Evolutionary conservation across 2,113 vertebrate species (phyloP).

Genomic region (Pelusios castaneus): DNA sequence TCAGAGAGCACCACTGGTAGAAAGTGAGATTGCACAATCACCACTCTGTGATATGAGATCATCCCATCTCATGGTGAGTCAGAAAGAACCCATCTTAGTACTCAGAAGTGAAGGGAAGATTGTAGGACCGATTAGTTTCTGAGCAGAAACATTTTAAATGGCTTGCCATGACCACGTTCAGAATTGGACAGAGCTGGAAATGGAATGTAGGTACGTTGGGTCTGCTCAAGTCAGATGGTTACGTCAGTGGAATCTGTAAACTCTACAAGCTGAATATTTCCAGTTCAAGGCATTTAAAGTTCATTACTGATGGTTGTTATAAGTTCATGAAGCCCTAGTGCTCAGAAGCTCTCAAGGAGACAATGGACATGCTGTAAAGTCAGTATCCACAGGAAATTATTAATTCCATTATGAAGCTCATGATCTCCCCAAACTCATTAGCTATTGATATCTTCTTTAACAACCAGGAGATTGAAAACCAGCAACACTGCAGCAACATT

Average conservation of each 20-base stretch:
- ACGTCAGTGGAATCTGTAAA: neutral
- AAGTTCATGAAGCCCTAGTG: conserved; percentile 6
- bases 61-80: neutral
- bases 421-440: neutral
- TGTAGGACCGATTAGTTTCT: neutral
- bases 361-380: neutral
- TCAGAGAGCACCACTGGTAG: neutral
- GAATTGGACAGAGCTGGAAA: neutral
- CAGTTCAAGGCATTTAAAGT: neutral
- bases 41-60: neutral
- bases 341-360: neutral
- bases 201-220: neutral
- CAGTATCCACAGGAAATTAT: neutral
- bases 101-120: neutral
- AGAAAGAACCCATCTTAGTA: neutral
- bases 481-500: neutral
- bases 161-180: neutral
- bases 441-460: too few relatives aligned
- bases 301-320: conserved; percentile 39
- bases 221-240: neutral
- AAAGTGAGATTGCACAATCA: neutral
- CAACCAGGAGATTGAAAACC: too few relatives aligned
- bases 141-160: neutral
- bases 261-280: neutral
- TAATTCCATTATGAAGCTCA: neutral